Base-by-base conservation (phyloP, 2,888 invertebrate species). In the Anticlea derivata region DNA sequence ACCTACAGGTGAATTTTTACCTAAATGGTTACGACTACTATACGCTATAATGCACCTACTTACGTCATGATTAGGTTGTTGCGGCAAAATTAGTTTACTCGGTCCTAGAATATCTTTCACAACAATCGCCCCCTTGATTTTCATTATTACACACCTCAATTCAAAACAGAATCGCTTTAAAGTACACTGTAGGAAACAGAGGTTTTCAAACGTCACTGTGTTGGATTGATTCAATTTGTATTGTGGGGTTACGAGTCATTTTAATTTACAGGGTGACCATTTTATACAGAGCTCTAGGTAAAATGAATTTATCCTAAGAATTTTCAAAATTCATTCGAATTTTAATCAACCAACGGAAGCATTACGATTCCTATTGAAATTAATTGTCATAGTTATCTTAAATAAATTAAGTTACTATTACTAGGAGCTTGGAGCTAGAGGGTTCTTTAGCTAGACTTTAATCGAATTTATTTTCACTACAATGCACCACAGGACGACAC, bases 11-110 rank as follows among this genome's bases (percentile, higher is more conserved):
- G 13, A 31, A 31, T 26, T 26, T 34, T 43, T 7, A 43, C 34
- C 23, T 41, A 13, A 33, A 40, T 30, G 11, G 30, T 8, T 11
- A 17, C 17, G 37, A 5, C 13, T 30, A 23, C 40, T 11, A 27
- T 24, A 34, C 27, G 34, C 38, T n/a, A 38, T 24, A 8, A 10
- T 40, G 7, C 17, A 17, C 2, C 17, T 50, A 71, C 78, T 79
- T 61, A 80, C 80, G 57, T 80, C 75, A 40, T 74, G 66, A 55
- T 63, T 63, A 1, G 79, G 77, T 41, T 77, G 75, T 27, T 70
- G 39, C 0, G 75, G 76, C 7, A 75, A 53, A 27, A 73, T 59
- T 6, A 74, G 47, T 1, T 66, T 58, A 37, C 56, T 70, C 7
- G 56, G 47, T 1, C 31, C 40, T 27, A 60, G 8, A 30, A 37